Evolutionary conservation across 2,888 invertebrate genomes (phyloP).

Genomic region (Rhamphomyia laevipes): DNA sequence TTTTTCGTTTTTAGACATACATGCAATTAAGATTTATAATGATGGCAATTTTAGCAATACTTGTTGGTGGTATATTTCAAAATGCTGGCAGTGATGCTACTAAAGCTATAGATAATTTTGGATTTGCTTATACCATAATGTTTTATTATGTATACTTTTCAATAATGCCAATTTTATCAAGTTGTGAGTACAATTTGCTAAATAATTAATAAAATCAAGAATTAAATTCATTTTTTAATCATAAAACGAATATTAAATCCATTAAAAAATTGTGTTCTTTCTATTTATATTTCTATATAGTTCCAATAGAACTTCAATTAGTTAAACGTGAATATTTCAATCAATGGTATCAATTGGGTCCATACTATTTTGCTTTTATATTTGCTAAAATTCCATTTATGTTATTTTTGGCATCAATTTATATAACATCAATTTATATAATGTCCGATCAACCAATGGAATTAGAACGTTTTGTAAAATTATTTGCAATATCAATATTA

Average conservation of each 20-base stretch:
- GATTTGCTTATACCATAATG: constrained; percentile 67
- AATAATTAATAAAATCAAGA: neutral
- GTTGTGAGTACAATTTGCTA: constrained; percentile 50
- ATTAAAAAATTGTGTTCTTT: constrained; percentile 43
- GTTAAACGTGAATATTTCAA: constrained; percentile 57
- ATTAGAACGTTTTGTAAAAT: constrained; percentile 50
- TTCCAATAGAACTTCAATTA: too few species aligned
- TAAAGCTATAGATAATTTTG: constrained; percentile 72
- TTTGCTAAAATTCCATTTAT: constrained; percentile 59
- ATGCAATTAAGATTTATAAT: constrained; percentile 56
- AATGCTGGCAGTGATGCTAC: constrained; percentile 70
- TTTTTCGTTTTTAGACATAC: constrained; percentile 49
- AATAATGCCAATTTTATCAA: constrained; percentile 67
- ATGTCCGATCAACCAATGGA: constrained; percentile 70
- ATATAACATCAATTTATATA: constrained; percentile 57
- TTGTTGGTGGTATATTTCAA: constrained; percentile 58
- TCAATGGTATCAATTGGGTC: constrained; percentile 69
- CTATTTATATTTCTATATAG: too few species aligned
- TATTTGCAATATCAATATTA: constrained; percentile 56
- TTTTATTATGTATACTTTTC: constrained; percentile 72
- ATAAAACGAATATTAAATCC: constrained; percentile 69
- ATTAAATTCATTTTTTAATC: constrained; percentile 34
- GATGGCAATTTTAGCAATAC: constrained; percentile 53
- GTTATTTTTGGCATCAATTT: constrained; percentile 53
- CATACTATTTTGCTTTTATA: constrained; percentile 65